Evolutionary conservation across 2,113 vertebrate species (phyloP), one percentile per base, ranked within the genome.

Genomic region (Hucho hucho): DNA sequence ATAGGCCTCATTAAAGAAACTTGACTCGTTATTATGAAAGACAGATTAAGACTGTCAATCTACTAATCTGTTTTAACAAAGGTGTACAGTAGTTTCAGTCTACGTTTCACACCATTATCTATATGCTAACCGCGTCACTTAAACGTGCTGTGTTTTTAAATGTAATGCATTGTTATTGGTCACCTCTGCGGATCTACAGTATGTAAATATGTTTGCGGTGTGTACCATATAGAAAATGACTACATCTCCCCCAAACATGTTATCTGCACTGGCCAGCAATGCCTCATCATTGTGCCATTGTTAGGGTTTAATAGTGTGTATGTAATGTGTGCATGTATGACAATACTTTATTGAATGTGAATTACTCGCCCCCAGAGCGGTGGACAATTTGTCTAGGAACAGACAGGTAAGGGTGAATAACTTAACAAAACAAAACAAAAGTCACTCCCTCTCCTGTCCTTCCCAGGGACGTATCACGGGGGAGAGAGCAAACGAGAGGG

Each of bases 211-310:
- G 53, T 56, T 6, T 26, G 1, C 7, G 67, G 72, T 56, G 13
- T 56, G 32, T 43, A 43, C 78, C 64, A 84, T 82, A 84, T 65
- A 13, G 47, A 74, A 78, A 79, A 85, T 74, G 73, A 87, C 82
- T 47, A 16, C 81, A 76, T 80, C 74, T 72, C 79, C 80, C 65
- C 26, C 11, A 82, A 78, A 78, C 22, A 71, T 72, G 78, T 86
- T 89, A 85, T 88, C 86, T 78, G 70, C 79, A 67, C 32, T 69
- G 73, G 73, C 74, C 84, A 86, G 87, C 43, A 49, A 43, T 43
- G 11, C 37, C 75, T 83, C 74, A 72, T 73, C 47, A 81, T 58
- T 69, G 71, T 72, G 20, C 16, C 32, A 49, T 75, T 75, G 73
- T 80, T 85, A 67, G 20, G 72, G 72, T 73, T 84, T 75, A 24